Conservation (phyloP, 2,888 invertebrate species). For the Diabrotica balteata region DNA sequence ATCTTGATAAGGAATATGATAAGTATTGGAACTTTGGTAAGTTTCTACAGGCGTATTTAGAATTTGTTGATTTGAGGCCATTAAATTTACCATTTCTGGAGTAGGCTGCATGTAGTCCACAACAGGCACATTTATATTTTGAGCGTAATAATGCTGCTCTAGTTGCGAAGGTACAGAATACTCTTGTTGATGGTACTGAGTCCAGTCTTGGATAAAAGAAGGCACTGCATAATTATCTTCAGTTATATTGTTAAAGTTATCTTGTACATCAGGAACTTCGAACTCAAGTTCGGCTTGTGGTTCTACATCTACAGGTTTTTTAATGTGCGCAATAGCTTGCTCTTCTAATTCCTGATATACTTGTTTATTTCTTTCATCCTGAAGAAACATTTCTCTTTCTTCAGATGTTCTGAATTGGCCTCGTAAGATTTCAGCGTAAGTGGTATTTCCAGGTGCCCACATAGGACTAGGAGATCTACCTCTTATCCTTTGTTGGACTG, state of each 20-base stretch:
- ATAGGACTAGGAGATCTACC: constrained; percentile 74
- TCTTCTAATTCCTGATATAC: constrained; percentile 9
- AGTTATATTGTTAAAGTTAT: not conserved
- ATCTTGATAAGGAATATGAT: constrained; percentile 4
- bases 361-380: constrained; percentile 15
- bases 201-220: constrained; percentile 42
- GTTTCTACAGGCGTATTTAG: constrained; percentile 62
- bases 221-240: constrained; percentile 29
- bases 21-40: constrained; percentile 53
- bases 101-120: constrained; percentile 62
- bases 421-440: constrained; percentile 81
- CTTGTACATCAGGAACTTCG: constrained; percentile 1
- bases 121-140: constrained; percentile 44
- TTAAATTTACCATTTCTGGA: constrained; percentile 63
- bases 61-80: constrained; percentile 60
- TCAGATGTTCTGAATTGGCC: constrained; percentile 60
- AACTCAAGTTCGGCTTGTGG: constrained; percentile 15
- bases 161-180: constrained; percentile 37
- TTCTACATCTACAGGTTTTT: not conserved
- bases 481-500: constrained; percentile 47
- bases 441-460: constrained; percentile 76
- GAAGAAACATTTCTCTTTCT: constrained; percentile 28
- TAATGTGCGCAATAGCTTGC: not conserved
- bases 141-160: constrained; percentile 38
- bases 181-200: constrained; percentile 46